phyloP scores from a whole-genome alignment of 2,113 vertebrate species.

The Pungitius pungitius region DNA sequence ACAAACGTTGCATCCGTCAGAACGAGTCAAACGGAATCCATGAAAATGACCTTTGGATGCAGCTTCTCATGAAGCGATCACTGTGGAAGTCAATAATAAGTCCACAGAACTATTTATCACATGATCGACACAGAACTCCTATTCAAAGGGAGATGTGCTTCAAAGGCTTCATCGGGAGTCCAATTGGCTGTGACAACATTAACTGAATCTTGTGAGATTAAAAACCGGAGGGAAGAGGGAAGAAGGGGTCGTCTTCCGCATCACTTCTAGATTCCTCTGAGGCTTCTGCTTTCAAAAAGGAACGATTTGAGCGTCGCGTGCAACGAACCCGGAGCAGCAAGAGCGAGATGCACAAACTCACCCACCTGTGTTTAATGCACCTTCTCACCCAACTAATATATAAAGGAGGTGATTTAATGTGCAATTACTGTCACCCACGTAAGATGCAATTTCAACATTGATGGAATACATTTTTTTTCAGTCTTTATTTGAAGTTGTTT shows the following conservation, averaged over 20 bases:
- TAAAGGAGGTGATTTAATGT: too few species aligned
- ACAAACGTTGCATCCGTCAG: not conserved
- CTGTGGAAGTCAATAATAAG: not conserved
- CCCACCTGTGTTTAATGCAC: not conserved
- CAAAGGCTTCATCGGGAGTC: conserved; percentile 9
- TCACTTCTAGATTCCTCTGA: not conserved
- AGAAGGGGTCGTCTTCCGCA: not conserved
- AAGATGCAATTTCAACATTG: too few species aligned
- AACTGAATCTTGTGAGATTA: not conserved
- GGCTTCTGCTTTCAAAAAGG: not conserved
- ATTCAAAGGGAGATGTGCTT: not conserved
- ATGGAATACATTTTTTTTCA: too few species aligned
- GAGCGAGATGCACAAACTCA: not conserved
- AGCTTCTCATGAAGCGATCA: not conserved
- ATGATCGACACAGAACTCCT: conserved; percentile 11
- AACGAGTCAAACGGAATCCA: not conserved
- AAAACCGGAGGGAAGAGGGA: not conserved
- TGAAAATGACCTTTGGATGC: not conserved
- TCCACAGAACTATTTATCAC: not conserved
- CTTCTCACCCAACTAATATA: too few species aligned
- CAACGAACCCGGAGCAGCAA: not conserved
- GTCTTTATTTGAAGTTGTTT: too few species aligned
- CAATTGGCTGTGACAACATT: conserved; percentile 4
- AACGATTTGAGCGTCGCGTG: too few species aligned
- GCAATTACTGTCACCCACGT: too few species aligned